Evolutionary conservation across 1,140 invertebrate species (phyloP).

Genomic region (Chrysopa pallens): DNA sequence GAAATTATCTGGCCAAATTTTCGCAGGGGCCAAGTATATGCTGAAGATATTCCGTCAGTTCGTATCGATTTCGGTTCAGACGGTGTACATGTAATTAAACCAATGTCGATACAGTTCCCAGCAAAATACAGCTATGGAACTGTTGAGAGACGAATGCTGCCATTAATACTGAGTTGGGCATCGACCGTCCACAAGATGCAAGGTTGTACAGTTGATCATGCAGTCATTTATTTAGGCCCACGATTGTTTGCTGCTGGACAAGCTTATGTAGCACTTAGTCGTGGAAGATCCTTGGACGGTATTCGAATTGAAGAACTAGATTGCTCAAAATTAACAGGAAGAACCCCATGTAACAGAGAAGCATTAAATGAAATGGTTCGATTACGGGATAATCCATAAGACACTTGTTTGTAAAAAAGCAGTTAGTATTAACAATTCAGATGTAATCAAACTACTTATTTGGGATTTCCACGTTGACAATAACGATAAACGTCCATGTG

Average conservation of each 20-base stretch:
- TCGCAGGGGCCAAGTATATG: too few relatives aligned
- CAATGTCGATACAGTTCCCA: neutral
- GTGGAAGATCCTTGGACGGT: constrained; percentile 11
- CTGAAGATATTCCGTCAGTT: too few relatives aligned
- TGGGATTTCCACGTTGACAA: too few relatives aligned
- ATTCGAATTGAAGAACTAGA: constrained; percentile 10
- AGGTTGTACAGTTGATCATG: constrained; percentile 17
- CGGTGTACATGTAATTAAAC: too few relatives aligned
- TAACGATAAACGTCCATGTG: too few relatives aligned
- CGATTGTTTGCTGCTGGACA: constrained; percentile 13
- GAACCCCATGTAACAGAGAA: neutral
- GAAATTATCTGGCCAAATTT: too few relatives aligned
- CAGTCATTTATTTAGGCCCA: constrained; percentile 17
- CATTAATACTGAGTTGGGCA: constrained; percentile 19
- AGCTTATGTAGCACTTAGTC: constrained; percentile 14
- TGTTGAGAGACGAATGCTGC: constrained; percentile 17
- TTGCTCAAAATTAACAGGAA: constrained; percentile 8
- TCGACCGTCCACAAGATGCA: constrained; percentile 21
- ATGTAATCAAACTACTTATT: too few relatives aligned
- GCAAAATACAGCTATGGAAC: too few relatives aligned
- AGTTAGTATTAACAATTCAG: too few relatives aligned
- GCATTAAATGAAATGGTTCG: neutral
- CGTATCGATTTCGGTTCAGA: too few relatives aligned
- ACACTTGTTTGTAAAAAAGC: too few relatives aligned
- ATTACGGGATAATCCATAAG: too few relatives aligned